phyloP scores from a whole-genome alignment of 2,113 vertebrate genomes.

The Rousettus leschenaultii region DNA sequence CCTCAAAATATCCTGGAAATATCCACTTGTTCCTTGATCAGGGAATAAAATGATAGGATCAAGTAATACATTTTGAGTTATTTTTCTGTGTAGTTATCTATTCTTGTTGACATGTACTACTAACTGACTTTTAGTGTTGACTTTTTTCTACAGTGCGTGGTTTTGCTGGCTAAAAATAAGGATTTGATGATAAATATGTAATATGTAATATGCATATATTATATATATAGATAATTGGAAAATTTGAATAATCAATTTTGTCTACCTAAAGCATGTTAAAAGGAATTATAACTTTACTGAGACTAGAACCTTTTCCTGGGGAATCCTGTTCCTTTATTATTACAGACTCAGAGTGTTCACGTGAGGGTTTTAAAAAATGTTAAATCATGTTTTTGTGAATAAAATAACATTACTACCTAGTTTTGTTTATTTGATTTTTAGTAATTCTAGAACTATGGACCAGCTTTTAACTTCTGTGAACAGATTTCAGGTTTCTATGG shows the following conservation, averaged over 20 bases:
- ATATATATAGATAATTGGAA: not conserved
- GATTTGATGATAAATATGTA: not conserved
- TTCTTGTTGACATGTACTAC: not conserved
- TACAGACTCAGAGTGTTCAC: not conserved
- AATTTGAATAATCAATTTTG: not conserved
- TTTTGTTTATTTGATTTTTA: not conserved
- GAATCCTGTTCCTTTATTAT: not conserved
- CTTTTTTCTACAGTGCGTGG: not conserved
- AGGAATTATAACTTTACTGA: not conserved
- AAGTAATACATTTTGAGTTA: not conserved
- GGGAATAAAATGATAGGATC: not conserved
- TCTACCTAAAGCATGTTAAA: not conserved
- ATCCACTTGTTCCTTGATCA: not conserved
- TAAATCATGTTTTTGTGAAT: not conserved
- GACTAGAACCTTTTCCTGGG: not conserved
- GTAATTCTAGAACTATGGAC: not conserved
- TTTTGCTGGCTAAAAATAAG: not conserved
- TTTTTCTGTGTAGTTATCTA: not conserved
- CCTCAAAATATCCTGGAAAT: not conserved
- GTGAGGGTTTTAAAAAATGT: not conserved
- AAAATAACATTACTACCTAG: not conserved
- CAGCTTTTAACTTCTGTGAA: conserved; percentile 35
- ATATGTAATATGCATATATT: not conserved
- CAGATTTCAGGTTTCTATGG: not conserved
- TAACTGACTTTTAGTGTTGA: not conserved